Evolutionary conservation across 2,113 vertebrate species (phyloP), one percentile per base, ranked within the genome.

Genomic region (Caracal caracal): DNA sequence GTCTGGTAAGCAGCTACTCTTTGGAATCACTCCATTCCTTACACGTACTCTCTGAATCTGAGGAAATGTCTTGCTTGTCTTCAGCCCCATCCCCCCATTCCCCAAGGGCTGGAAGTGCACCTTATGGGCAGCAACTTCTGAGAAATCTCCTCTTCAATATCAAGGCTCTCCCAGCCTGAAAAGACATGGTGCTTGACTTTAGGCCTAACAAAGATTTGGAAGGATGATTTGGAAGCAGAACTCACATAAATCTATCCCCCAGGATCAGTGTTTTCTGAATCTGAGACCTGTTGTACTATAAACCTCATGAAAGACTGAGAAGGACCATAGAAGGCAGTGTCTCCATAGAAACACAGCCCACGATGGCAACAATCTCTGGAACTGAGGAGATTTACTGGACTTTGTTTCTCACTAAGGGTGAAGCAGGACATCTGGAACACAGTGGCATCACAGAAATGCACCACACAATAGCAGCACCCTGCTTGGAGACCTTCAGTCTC

Each of bases 111-210:
- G 6, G 10, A 92, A 88, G 43, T 47, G 47, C 5, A 16, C 22
- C 1, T 17, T 9, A 47, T 3, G 53, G 10, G 4, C 9, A 84
- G 19, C 10, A 91, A 35, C 16, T 85, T 70, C 40, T 47, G 53
- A 76, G 26, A 78, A 61, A 68, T 30, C 16, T 73, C 12, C 47
- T 61, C 80, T 88, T 95, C 95, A 93, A 92, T 89, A 51, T 80
- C 73, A 24, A 43, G 22, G 5, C 33, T 87, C 82, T 86, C 7
- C 24, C 94, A n/a, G 95, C 87, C 65, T 73, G 88, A 96, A 71
- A 97, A 94, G 24, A 81, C 78, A 43, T 96, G 90, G 56, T 12
- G 49, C 16, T 80, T 95, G 71, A 96, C 37, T 35, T 96, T 82
- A 93, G 68, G 53, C 0, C 59, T 96, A 43, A 68, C 3, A 19